These are phyloP conservation scores for Notoglanidium macrostoma DNA, from an alignment of 2,797 vertebrate genomes.

Conservation along the genomic window DNA sequence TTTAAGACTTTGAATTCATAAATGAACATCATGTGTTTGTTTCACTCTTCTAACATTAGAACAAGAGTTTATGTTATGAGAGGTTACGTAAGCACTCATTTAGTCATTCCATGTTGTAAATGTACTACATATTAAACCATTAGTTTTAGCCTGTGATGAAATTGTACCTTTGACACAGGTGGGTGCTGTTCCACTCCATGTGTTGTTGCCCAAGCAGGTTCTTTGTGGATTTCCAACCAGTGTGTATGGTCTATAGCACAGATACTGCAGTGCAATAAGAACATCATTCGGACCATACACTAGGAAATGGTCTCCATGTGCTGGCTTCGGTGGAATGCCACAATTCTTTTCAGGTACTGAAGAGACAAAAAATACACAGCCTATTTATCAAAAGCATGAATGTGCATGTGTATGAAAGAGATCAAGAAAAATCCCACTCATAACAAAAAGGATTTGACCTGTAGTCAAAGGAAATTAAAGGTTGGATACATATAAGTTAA, in stretches of 20 bases:
- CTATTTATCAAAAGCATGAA: conserved; percentile 25
- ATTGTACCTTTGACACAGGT: conserved; percentile 88
- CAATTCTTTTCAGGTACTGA: conserved; percentile 87
- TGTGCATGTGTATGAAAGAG: background rate
- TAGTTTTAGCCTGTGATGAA: background rate
- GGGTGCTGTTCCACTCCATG: conserved; percentile 90
- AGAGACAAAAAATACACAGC: conserved; percentile 28
- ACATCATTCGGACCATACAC: conserved; percentile 88
- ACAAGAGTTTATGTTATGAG: background rate
- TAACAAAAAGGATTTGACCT: background rate
- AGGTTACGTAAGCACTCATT: background rate
- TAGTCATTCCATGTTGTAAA: background rate
- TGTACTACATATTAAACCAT: background rate
- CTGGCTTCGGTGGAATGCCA: conserved; percentile 81
- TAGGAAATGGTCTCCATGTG: conserved; percentile 87
- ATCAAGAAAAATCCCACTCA: background rate
- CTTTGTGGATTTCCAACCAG: conserved; percentile 86
- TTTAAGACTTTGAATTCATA: background rate
- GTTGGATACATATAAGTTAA: background rate
- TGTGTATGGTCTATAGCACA: conserved; percentile 88
- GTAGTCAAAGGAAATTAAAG: background rate
- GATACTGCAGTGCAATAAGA: conserved; percentile 84
- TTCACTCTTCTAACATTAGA: background rate
- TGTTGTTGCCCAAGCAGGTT: conserved; percentile 85
- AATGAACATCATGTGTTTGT: background rate